Base-by-base conservation (phyloP, 2,888 invertebrate genomes). In the Lypha dubia region DNA sequence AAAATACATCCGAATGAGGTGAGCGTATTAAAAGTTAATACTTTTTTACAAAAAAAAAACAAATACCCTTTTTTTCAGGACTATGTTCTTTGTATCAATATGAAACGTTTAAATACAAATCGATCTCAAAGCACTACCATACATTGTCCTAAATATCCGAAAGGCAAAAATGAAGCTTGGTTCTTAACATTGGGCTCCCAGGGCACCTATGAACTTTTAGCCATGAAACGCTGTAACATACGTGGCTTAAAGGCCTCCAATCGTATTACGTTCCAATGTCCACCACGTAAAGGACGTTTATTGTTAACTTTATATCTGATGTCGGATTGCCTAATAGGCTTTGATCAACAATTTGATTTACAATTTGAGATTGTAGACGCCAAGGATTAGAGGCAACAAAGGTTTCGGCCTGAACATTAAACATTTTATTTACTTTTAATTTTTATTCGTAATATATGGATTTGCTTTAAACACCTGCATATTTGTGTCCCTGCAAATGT, bases 151-250 rank as follows among this genome's bases (percentile, higher is more conserved):
- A 95, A 95, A 84, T 99, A 98, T 93, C 95, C 97, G 1, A 98
- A 98, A 91, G 95, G 96, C 46, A 99, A 99, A 93, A 97, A 97
- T 90, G 99, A 99, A 91, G 97, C 98, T 76, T 99, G 99, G 99
- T 96, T 99, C 92, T 90, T 98, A 1, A 94, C 98, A 0, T 93
- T 99, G 9, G 98, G 98, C 2, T 94, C 95, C 28, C 92, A 94
- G 24, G 94, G 95, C 71, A 93, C 93, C 0, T 94, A 94, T 28
- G 97, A 98, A 88, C 93, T 99, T 44, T 92, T 96, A 85, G 97
- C 98, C 1, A 92, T 99, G 89, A 98, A 98, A 91, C 93, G 98
- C 67, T 93, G 96, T 0, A 92, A 93, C 0, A 93, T 95, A 7
- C 94, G 93, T 51, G 94, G 94, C 20, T 91, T 90, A 13, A 91